Evolutionary conservation across 1,140 invertebrate genomes (phyloP).

Genomic region (Brevipalpus yothersi): DNA sequence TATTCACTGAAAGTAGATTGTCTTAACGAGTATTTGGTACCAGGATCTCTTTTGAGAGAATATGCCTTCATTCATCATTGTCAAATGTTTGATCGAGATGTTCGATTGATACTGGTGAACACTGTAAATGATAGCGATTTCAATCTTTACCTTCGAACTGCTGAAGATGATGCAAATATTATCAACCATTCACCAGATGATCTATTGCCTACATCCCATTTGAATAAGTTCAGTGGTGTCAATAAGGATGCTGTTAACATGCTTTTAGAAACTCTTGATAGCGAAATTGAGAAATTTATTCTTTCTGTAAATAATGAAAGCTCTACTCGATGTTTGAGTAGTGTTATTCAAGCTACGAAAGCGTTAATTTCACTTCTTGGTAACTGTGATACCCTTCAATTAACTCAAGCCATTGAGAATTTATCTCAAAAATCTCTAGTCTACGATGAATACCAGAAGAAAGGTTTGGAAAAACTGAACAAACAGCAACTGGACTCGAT

Average conservation of each 20-base stretch:
- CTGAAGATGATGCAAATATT: slow-evolving; percentile 17
- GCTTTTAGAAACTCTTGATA: slow-evolving; percentile 21
- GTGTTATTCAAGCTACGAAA: slow-evolving; percentile 65
- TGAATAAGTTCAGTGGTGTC: slow-evolving; percentile 5
- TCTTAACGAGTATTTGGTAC: slow-evolving; percentile 43
- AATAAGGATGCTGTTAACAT: slow-evolving; percentile 17
- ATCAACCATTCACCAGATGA: slow-evolving; percentile 8
- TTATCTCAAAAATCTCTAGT: slow-evolving; percentile 2
- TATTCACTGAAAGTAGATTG: slow-evolving; percentile 40
- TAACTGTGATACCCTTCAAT: slow-evolving; percentile 57
- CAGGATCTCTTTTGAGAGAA: slow-evolving; percentile 42
- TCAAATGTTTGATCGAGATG: slow-evolving; percentile 73
- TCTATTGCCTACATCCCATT: slow-evolving; percentile 4
- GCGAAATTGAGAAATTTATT: slow-evolving; percentile 19
- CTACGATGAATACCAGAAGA: neutral
- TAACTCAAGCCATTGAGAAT: slow-evolving; percentile 39
- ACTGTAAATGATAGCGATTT: slow-evolving; percentile 21
- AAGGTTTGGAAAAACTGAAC: neutral
- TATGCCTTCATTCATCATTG: slow-evolving; percentile 84
- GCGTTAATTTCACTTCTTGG: slow-evolving; percentile 66
- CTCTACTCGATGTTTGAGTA: slow-evolving; percentile 22
- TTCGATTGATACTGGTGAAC: slow-evolving; percentile 40
- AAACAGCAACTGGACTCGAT: neutral
- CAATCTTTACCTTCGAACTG: slow-evolving; percentile 40
- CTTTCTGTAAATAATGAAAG: neutral